phyloP scores from a whole-genome alignment of 1,140 invertebrate species.

The Drosophila persimilis region DNA sequence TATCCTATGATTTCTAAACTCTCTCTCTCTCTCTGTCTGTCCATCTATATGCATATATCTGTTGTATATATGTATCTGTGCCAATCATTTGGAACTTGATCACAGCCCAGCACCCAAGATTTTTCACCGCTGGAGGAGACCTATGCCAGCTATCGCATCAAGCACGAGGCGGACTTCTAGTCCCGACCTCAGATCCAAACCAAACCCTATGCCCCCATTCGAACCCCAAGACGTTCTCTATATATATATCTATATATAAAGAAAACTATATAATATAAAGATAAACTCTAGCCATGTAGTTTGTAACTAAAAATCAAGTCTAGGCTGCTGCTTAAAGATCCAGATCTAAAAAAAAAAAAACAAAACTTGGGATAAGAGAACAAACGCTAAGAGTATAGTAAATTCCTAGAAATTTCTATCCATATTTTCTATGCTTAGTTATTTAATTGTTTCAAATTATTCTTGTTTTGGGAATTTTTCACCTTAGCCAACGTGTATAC shows the following conservation, averaged over 20 bases:
- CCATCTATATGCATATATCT: conserved; percentile 28
- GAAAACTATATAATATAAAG: conserved; percentile 42
- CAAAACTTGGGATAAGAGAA: conserved; percentile 15
- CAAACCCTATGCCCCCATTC: not conserved
- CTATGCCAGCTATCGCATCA: conserved; percentile 82
- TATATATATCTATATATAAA: conserved; percentile 27
- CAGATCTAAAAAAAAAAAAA: not conserved
- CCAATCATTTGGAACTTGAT: conserved; percentile 62
- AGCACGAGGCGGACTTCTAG: conserved; percentile 80
- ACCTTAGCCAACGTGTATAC: conserved; percentile 75
- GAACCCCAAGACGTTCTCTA: conserved; percentile 19
- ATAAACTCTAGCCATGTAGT: conserved; percentile 56
- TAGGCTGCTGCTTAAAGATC: conserved; percentile 39
- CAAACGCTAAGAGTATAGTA: conserved; percentile 54
- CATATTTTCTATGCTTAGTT: conserved; percentile 42
- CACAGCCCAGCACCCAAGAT: conserved; percentile 73
- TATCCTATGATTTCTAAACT: conserved; percentile 44
- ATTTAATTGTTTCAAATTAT: conserved; percentile 34
- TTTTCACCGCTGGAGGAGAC: conserved; percentile 82
- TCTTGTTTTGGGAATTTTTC: conserved; percentile 53
- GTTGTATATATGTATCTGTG: conserved; percentile 57
- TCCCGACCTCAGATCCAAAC: conserved; percentile 5
- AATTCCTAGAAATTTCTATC: conserved; percentile 52
- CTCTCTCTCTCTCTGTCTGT: conserved; percentile 44
- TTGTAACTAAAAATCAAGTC: conserved; percentile 49